Base-by-base conservation (phyloP, 1,140 invertebrate species). In the Aphelinus atriplicis region DNA sequence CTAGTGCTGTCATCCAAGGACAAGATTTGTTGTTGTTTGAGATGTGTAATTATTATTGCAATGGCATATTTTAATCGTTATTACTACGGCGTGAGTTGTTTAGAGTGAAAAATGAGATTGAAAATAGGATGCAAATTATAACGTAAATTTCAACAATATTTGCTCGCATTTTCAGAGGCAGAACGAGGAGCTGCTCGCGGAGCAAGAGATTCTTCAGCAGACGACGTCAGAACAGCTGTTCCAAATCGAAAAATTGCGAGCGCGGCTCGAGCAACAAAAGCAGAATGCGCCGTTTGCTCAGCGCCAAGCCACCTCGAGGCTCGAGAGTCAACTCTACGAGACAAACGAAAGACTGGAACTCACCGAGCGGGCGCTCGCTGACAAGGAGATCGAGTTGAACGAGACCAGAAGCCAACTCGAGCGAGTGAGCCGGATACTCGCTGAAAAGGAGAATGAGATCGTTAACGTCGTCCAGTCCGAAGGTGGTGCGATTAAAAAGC, bases 141-240 rank as follows among this genome's bases (percentile, higher is more conserved):
- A 26, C 26, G 26, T 26, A 26, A 26, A 26, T 26, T 26, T 26
- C 26, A 26, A 26, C 26, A 26, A 26, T 26, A 26, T 26, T 26
- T 26, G 26, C 53, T 71, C 57, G 71, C 63, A 55, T 75, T 76
- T 65, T 43, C 53, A 71, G 64, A 57, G 64, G 58, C 75, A 76
- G 56, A 78, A 63, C 76, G 75, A 77, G 93, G 94, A 96, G 85
- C 86, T 95, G 56, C 90, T 92, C 78, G 91, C 92, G 57, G 94
- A 96, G 80, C 92, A 94, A 43, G 94, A 95, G 79, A 91, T 93
- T 48, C 86, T 96, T 61, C 94, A 96, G 82, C 90, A 93, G 77
- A 92, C 92, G 58, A 91, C 94, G 76, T 93, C 94, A 46, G 93
- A 95, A 81, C 93, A 95, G 83, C 89, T 95, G 70, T 90, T 94